These are phyloP conservation scores for Amphipoea oculea DNA, from an alignment of 2,888 invertebrate species.

Conservation along the genomic window DNA sequence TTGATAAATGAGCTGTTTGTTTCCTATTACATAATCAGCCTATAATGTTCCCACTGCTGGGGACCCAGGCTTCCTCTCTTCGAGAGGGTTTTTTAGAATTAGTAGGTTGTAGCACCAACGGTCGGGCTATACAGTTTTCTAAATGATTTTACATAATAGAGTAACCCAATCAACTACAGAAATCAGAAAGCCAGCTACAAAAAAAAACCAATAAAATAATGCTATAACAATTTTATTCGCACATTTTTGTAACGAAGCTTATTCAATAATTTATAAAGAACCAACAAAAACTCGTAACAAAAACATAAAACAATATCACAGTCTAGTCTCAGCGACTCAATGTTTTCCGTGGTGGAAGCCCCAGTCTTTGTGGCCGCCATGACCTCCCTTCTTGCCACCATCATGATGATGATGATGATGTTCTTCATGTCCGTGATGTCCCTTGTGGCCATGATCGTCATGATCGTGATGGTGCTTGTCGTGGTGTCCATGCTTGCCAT, in stretches of 20 bases:
- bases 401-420: conserved; percentile 86
- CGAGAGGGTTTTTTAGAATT: not conserved
- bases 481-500: conserved; percentile 84
- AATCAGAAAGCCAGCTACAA: not conserved
- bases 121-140: not conserved
- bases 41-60: too few relatives aligned
- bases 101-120: not conserved
- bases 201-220: conserved; percentile 10
- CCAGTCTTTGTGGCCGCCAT: conserved; percentile 85
- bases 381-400: conserved; percentile 87
- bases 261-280: conserved; percentile 73
- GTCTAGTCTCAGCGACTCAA: conserved; percentile 76
- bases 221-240: conserved; percentile 56
- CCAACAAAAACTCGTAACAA: conserved; percentile 77
- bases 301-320: conserved; percentile 81
- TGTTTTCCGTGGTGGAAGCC: conserved; percentile 87
- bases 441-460: conserved; percentile 85
- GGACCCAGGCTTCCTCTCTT: too few relatives aligned
- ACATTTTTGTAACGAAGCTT: conserved; percentile 62
- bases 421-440: conserved; percentile 86
- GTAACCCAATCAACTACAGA: not conserved
- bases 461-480: conserved; percentile 85
- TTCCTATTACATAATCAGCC: too few relatives aligned
- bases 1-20: too few relatives aligned
- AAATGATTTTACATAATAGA: not conserved